phyloP scores from a whole-genome alignment of 2,113 vertebrate species.

The Chunga burmeisteri region DNA sequence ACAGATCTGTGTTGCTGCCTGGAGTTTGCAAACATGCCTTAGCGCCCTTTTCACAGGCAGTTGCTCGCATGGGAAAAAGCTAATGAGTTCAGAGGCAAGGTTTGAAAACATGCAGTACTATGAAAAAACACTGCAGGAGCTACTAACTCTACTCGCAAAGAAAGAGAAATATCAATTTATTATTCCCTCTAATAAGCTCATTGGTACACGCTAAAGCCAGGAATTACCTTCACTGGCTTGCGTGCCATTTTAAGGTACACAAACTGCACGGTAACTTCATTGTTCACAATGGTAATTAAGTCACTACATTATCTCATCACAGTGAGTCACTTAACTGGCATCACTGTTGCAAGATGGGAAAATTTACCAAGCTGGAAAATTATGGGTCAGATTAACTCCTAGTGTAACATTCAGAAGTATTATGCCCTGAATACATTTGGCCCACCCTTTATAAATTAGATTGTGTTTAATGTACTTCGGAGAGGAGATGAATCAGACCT shows the following conservation, averaged over 20 bases:
- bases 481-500: constrained; percentile 49
- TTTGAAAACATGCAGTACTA: background rate
- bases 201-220: background rate
- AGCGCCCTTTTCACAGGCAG: constrained; percentile 14
- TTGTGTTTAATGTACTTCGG: constrained; percentile 51
- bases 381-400: constrained; percentile 68
- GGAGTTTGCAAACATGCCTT: constrained; percentile 48
- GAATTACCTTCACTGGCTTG: constrained; percentile 33
- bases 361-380: constrained; percentile 69
- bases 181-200: background rate
- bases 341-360: constrained; percentile 63
- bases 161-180: background rate
- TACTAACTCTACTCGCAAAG: background rate
- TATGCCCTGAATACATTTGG: constrained; percentile 67
- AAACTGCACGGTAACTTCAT: constrained; percentile 54
- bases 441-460: constrained; percentile 59
- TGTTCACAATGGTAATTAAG: constrained; percentile 64
- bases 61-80: background rate
- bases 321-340: constrained; percentile 67
- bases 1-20: background rate
- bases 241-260: constrained; percentile 40
- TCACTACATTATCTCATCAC: constrained; percentile 66
- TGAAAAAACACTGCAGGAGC: constrained; percentile 1
- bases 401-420: constrained; percentile 48
- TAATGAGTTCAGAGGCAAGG: constrained; percentile 4